phyloP scores from a whole-genome alignment of 2,888 invertebrate genomes.

The Cotesia congregata region DNA sequence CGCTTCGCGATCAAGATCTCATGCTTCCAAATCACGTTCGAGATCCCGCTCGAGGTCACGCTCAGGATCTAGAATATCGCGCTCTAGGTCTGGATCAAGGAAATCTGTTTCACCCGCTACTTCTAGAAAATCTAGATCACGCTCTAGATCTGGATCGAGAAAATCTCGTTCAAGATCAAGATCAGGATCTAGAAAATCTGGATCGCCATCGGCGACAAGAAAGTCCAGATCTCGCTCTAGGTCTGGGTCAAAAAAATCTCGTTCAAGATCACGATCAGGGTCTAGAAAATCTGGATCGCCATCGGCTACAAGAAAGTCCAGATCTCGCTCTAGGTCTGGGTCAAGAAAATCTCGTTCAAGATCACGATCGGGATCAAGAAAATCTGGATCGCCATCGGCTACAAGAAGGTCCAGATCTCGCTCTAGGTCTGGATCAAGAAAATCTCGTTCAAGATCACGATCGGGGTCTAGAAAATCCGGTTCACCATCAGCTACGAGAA shows the following conservation, averaged over 20 bases:
- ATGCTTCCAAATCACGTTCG: constrained; percentile 23
- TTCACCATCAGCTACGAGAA: constrained; percentile 59
- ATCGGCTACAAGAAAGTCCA: constrained; percentile 45
- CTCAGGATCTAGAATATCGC: constrained; percentile 50
- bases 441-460: constrained; percentile 47
- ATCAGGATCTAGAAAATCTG: constrained; percentile 19
- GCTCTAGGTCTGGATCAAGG: constrained; percentile 55
- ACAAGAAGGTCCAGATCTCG: constrained; percentile 35
- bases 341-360: constrained; percentile 50
- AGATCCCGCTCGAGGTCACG: constrained; percentile 39
- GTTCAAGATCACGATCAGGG: constrained; percentile 48
- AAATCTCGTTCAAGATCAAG: constrained; percentile 49
- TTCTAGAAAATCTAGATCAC: constrained; percentile 36
- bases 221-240: constrained; percentile 37
- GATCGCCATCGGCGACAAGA: constrained; percentile 12
- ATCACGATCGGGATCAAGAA: constrained; percentile 59
- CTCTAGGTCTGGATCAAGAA: constrained; percentile 48
- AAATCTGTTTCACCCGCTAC: constrained; percentile 49
- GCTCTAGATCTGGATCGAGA: constrained; percentile 51
- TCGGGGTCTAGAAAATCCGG: constrained; percentile 45
- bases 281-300: constrained; percentile 52
- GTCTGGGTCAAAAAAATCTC: constrained; percentile 50
- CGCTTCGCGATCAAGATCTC: constrained; percentile 23
- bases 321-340: constrained; percentile 48
- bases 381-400: constrained; percentile 49